These are phyloP conservation scores for human (Homo sapiens) DNA, from an alignment of 2,113 vertebrate genomes.

Conservation along the genomic window GRCh38 chr4:32785001-32785500, in stretches of 20 bases:
- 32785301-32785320: neutral
- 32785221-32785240: neutral
- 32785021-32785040: too few species aligned
- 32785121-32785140: too few species aligned
- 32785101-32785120: too few species aligned
- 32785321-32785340: neutral
- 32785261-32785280: neutral
- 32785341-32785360: neutral
- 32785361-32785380: neutral
- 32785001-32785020: too few species aligned
- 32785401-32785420: neutral
- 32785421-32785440: neutral
- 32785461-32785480: neutral
- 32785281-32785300: neutral
- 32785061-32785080: too few species aligned
- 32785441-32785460: neutral
- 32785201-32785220: neutral
- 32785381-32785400: neutral
- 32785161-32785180: neutral
- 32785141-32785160: neutral
- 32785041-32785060: too few species aligned
- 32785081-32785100: too few species aligned
- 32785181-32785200: neutral
- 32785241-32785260: rapidly evolving
- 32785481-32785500: neutral